phyloP scores from a whole-genome alignment of 2,888 invertebrate genomes.

The Trichogramma evanescens region DNA sequence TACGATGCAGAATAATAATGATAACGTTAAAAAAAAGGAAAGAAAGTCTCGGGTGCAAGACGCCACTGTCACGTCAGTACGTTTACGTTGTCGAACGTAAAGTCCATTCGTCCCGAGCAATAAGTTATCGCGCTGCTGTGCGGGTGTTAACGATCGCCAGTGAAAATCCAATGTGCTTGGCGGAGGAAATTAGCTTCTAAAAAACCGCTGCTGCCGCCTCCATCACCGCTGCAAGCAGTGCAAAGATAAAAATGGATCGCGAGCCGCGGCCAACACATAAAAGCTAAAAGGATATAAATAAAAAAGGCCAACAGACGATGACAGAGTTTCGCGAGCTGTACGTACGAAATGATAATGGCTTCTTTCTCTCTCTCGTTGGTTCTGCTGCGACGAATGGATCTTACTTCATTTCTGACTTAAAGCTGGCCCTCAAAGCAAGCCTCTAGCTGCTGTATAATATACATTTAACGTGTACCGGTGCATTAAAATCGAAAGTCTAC shows the following conservation, averaged over 20 bases:
- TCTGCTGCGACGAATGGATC: constrained; percentile 21
- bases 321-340: not conserved
- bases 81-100: not conserved
- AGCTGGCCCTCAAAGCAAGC: too few relatives aligned
- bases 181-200: constrained; percentile 45
- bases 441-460: too few relatives aligned
- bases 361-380: not conserved
- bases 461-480: too few relatives aligned
- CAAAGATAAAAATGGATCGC: not conserved
- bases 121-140: constrained; percentile 33
- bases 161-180: constrained; percentile 41
- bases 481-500: too few relatives aligned
- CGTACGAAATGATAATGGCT: too few relatives aligned
- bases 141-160: constrained; percentile 35
- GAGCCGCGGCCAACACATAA: constrained; percentile 2
- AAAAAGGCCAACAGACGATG: constrained; percentile 1
- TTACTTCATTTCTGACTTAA: too few relatives aligned
- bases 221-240: constrained; percentile 18
- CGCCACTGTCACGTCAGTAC: too few relatives aligned
- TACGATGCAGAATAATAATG: constrained; percentile 38
- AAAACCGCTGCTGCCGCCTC: constrained; percentile 20
- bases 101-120: constrained; percentile 28
- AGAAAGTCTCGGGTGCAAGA: constrained; percentile 7
- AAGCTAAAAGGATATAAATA: not conserved
- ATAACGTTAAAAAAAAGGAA: constrained; percentile 15